Evolutionary conservation across 2,888 invertebrate genomes (phyloP).

Genomic region (Lypha dubia): DNA sequence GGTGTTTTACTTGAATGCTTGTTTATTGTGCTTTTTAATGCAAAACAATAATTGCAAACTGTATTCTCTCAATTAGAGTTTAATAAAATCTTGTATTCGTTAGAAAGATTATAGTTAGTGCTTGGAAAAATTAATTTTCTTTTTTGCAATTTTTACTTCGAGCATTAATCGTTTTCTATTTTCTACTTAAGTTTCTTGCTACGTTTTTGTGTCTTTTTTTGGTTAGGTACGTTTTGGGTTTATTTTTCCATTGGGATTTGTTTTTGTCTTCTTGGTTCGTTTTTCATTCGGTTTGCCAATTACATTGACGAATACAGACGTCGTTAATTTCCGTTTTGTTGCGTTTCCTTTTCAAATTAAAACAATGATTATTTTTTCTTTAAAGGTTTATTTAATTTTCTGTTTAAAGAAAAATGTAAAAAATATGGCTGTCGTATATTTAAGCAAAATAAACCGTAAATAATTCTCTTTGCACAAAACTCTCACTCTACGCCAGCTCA

Average conservation of each 20-base stretch:
- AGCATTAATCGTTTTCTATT: slow-evolving; percentile 38
- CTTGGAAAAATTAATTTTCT: slow-evolving; percentile 48
- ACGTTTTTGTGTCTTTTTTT: slow-evolving; percentile 53
- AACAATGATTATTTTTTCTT: slow-evolving; percentile 45
- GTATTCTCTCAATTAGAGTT: slow-evolving; percentile 6
- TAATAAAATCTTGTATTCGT: neutral
- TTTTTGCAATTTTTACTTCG: slow-evolving; percentile 41
- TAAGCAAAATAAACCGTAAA: slow-evolving; percentile 40
- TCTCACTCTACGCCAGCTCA: slow-evolving; percentile 19
- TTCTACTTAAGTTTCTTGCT: slow-evolving; percentile 31
- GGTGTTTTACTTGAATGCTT: neutral
- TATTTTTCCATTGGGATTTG: slow-evolving; percentile 38
- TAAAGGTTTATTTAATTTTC: slow-evolving; percentile 58
- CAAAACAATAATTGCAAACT: slow-evolving; percentile 5
- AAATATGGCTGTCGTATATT: slow-evolving; percentile 60
- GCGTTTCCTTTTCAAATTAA: slow-evolving; percentile 70
- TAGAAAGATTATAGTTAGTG: neutral
- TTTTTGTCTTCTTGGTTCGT: slow-evolving; percentile 57
- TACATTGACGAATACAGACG: slow-evolving; percentile 62
- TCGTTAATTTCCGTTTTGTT: slow-evolving; percentile 72
- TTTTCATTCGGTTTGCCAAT: slow-evolving; percentile 68
- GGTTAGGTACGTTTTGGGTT: slow-evolving; percentile 63
- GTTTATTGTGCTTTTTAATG: slow-evolving; percentile 7
- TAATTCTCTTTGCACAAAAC: slow-evolving; percentile 24
- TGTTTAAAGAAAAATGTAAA: slow-evolving; percentile 33